Evolutionary conservation across 2,888 invertebrate species (phyloP).

Genomic region (Heliconius aoede): DNA sequence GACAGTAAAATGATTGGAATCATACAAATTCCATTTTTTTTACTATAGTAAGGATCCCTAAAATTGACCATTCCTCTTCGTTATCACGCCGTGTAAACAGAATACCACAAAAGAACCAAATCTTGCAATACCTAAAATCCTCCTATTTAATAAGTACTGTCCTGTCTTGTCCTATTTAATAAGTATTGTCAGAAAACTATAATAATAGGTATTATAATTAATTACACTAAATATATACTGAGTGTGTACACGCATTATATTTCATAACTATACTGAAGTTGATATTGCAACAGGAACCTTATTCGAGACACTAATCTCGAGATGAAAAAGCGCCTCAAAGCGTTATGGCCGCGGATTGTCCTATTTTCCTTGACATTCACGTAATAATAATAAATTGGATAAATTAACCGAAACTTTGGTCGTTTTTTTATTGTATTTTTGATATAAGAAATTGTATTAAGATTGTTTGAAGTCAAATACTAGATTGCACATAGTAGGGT

Average conservation of each 20-base stretch:
- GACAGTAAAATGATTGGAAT: no score
- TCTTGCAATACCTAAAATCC: neutral
- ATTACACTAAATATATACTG: neutral
- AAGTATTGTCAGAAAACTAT: neutral
- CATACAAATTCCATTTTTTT: no score
- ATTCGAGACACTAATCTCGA: conserved; percentile 20
- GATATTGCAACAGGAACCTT: conserved; percentile 12
- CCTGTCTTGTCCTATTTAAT: neutral
- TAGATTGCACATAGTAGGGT: no score
- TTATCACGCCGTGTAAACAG: no score
- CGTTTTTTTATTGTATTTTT: neutral
- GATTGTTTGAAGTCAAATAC: neutral
- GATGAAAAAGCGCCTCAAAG: conserved; percentile 18
- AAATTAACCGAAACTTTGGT: neutral
- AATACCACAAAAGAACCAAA: neutral
- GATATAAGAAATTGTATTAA: neutral
- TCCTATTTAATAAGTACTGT: neutral
- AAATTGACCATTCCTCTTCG: no score
- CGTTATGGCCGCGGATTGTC: conserved; percentile 4
- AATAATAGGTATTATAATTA: neutral
- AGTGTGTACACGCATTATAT: neutral
- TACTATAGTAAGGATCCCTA: no score
- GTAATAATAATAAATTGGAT: conserved; percentile 14
- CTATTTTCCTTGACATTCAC: conserved; percentile 7
- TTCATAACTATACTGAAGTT: conserved; percentile 2